Evolutionary conservation across 2,888 invertebrate genomes (phyloP), one percentile per base, ranked within the genome.

Genomic region (Nephrotoma guestfalica): DNA sequence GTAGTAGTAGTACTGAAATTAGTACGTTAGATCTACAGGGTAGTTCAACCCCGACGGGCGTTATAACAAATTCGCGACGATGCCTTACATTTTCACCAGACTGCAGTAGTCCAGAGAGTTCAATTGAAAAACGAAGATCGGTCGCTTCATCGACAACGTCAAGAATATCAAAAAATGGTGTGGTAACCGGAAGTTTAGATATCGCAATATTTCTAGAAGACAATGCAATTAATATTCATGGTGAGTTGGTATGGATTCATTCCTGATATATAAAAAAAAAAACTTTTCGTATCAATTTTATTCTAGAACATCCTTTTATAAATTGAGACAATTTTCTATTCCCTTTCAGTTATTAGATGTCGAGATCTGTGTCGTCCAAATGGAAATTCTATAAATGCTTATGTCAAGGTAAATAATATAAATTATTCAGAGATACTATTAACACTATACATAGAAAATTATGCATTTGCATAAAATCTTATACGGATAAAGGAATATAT

Each of bases 381-480:
- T 90, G 95, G 95, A 86, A 94, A 94, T 89, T 93, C 93, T 85
- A 94, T 96, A 88, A 96, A 96, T 91, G 96, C 96, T 87, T 96
- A 96, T 91, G 96, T 96, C 41, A 96, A 96, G 93, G 96, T 95
- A 89, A 92, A n/a, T n/a, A 11, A 40, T 40, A 13, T 83, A 13
- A 41, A 41, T 40, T 92, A 30, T 30, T 30, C 30, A 30, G 30
- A 30, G 30, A 3, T 30, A 30, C 30, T 30, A n/a, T n/a, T n/a
- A n/a, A n/a, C n/a, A n/a, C n/a, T n/a, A n/a, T n/a, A n/a, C n/a
- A n/a, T n/a, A n/a, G n/a, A 90, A 87, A 85, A 86, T 87, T 42
- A 41, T 85, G 9, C 2, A 85, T 2, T 85, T 30, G 41, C 3
- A 2, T 83, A 41, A 15, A 83, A 4, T 47, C 4, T 47, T 47